Evolutionary conservation across 2,797 vertebrate species (phyloP).

Genomic region (Lagodon rhomboides): DNA sequence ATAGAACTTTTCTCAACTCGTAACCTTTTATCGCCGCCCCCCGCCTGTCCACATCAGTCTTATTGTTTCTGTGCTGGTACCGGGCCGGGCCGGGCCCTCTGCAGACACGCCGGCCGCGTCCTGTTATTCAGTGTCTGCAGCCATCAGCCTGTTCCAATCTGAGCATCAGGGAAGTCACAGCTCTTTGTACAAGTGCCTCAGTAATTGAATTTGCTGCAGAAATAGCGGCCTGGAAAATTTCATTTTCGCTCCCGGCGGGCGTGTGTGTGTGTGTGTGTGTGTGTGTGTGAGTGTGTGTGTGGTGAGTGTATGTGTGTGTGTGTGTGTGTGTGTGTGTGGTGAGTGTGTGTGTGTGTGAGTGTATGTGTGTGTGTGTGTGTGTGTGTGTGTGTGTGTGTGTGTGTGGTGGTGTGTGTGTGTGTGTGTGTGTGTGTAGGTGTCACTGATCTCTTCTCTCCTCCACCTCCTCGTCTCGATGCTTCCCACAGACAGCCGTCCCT

Average conservation of each 20-base stretch:
- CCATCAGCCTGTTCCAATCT: slow-evolving; percentile 96
- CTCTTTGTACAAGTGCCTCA: slow-evolving; percentile 96
- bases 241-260: slow-evolving; percentile 90
- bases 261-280: slow-evolving; percentile 42
- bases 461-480: too few relatives aligned
- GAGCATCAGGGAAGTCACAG: slow-evolving; percentile 96
- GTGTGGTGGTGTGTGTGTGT: slow-evolving; percentile 34
- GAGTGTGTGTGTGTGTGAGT: slow-evolving; percentile 29
- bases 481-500: too few relatives aligned
- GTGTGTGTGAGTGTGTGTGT: slow-evolving; percentile 34
- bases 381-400: slow-evolving; percentile 31
- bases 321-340: slow-evolving; percentile 44
- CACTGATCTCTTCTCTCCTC: too few relatives aligned
- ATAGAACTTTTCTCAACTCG: slow-evolving; percentile 69
- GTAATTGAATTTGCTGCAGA: slow-evolving; percentile 99
- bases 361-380: slow-evolving; percentile 31
- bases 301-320: slow-evolving; percentile 31
- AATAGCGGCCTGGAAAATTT: slow-evolving; percentile 98
- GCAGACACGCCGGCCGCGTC: slow-evolving; percentile 77
- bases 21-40: slow-evolving; percentile 60
- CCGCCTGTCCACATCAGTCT: slow-evolving; percentile 77
- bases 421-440: slow-evolving; percentile 43
- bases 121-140: slow-evolving; percentile 96
- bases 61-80: slow-evolving; percentile 76
- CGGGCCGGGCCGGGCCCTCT: slow-evolving; percentile 72